Conservation (phyloP, 2,113 vertebrate genomes). For the Indicator maculatus region DNA sequence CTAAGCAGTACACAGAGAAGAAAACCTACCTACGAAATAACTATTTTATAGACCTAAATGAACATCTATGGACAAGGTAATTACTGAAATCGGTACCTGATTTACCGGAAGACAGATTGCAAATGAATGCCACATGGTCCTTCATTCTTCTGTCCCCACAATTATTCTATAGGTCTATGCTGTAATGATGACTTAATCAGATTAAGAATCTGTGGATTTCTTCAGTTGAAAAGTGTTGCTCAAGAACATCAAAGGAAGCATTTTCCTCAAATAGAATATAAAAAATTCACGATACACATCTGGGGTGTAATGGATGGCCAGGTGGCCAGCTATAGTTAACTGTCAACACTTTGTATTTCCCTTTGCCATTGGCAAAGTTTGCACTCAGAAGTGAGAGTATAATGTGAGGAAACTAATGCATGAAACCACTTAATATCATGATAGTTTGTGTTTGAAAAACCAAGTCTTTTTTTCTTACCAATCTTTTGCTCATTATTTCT, state of each 20-base stretch:
- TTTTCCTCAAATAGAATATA: constrained; percentile 55
- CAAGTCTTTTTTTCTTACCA: background rate
- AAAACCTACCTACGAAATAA: background rate
- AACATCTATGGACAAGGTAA: background rate
- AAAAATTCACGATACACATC: constrained; percentile 63
- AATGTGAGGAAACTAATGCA: constrained; percentile 60
- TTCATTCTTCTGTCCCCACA: background rate
- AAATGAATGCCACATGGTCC: background rate
- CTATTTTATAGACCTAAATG: background rate
- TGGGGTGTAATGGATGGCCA: constrained; percentile 65
- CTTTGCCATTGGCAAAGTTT: constrained; percentile 69
- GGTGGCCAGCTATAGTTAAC: constrained; percentile 63
- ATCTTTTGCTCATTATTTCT: background rate
- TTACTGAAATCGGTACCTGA: background rate
- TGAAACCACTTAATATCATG: constrained; percentile 42
- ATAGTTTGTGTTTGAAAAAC: constrained; percentile 2
- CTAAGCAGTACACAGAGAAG: background rate
- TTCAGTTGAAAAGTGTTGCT: constrained; percentile 38
- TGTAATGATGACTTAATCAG: background rate
- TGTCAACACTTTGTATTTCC: constrained; percentile 69
- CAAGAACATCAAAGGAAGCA: constrained; percentile 42
- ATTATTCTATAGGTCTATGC: background rate
- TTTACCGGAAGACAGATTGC: constrained; percentile 16
- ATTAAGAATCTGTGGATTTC: constrained; percentile 38
- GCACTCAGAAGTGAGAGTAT: constrained; percentile 65